Evolutionary conservation across 2,888 invertebrate species (phyloP).

Genomic region (Anagyrus pseudococci): DNA sequence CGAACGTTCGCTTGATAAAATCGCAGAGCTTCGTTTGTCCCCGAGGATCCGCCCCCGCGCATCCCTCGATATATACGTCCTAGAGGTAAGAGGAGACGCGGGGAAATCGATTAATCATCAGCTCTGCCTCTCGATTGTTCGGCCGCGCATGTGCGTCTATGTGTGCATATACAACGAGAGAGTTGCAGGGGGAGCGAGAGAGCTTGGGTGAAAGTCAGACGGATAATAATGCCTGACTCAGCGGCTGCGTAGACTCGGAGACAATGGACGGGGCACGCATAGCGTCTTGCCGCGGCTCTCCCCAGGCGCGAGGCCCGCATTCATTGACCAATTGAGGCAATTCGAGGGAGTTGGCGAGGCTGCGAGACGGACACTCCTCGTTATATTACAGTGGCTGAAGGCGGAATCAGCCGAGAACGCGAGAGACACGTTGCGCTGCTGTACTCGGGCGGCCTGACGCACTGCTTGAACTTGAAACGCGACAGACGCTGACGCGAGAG

Average conservation of each 20-base stretch:
- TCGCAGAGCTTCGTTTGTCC: too few species aligned
- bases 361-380: too few species aligned
- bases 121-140: slow-evolving; percentile 21
- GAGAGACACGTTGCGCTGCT: too few species aligned
- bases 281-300: not conserved
- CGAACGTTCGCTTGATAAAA: too few species aligned
- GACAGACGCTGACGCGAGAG: too few species aligned
- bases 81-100: not conserved
- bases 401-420: too few species aligned
- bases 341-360: not conserved
- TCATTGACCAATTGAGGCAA: slow-evolving; percentile 38
- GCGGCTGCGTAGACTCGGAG: slow-evolving; percentile 10
- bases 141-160: not conserved
- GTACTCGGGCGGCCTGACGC: too few species aligned
- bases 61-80: not conserved
- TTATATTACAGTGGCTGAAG: too few species aligned
- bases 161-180: too few species aligned
- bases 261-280: slow-evolving; percentile 21
- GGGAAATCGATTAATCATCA: slow-evolving; percentile 31
- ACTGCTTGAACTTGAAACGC: too few species aligned
- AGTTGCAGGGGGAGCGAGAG: too few species aligned
- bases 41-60: too few species aligned
- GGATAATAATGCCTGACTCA: slow-evolving; percentile 26
- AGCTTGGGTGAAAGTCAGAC: slow-evolving; percentile 26
- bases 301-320: slow-evolving; percentile 19